Base-by-base conservation (phyloP, 1,140 invertebrate species). In the Ptiloglossa arizonensis region DNA sequence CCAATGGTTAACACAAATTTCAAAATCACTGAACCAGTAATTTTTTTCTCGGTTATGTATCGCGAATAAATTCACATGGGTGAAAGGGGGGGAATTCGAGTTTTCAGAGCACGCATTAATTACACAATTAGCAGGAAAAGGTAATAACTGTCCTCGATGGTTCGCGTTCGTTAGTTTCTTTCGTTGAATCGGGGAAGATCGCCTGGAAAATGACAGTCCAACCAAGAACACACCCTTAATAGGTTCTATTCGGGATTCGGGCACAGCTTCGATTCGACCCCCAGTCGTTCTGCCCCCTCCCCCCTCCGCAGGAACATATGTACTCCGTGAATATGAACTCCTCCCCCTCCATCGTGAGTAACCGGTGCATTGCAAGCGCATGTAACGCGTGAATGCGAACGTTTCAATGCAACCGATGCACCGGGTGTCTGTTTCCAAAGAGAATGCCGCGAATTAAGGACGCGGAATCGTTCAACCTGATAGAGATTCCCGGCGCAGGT, bases 251-350 rank as follows among this genome's bases (percentile, higher is more conserved):
- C 41, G 38, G 44, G 52, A 41, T 75, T 69, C 41, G 38, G 44
- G 52, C 38, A 35, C 27, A 24, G 50, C 41, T 75, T 75, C 52
- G 13, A 59, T 69, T 75, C 50, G 38, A 66, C 27, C 41, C 52
- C 15, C 24, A 13, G 0, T n/a, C 52, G 50, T 48, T 59, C 38
- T 15, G 15, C 41, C 52, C 24, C 19, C 5, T 17, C 15, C 8
- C 3, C 8, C 17, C 9, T n/a, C 52, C 73, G 50, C 41, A 29
- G 44, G 38, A 75, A 75, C 73, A 69, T 59, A 69, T 69, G 73
- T 68, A 75, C 73, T 38, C 22, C 13, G 73, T 75, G 64, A 59
- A 75, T 75, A 75, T 75, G 73, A 75, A 68, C 71, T 44, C 48
- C 24, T n/a, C n/a, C 13, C 17, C 41, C 4, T 38, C 13, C n/a